Evolutionary conservation across 2,888 invertebrate species (phyloP), one percentile per base, ranked within the genome.

Genomic region (Nebria brevicollis): DNA sequence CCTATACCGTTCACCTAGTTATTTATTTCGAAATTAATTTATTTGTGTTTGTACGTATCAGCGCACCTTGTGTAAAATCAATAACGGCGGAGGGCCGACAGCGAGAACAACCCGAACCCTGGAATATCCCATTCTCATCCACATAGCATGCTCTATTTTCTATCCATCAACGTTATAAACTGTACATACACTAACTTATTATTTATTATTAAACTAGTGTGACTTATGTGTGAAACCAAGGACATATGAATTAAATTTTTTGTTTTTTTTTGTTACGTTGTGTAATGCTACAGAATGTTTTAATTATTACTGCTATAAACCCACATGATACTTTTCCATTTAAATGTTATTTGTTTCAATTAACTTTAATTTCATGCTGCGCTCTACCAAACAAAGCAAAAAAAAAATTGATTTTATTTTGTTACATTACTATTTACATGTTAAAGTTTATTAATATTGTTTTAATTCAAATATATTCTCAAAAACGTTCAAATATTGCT

Each of bases 11-110:
- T 70, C 70, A 70, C 70, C 70, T 70, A 70, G 26, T 70, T 70
- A 70, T 70, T 70, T 70, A 70, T 70, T 70, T 70, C 70, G 54
- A 70, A 70, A 70, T 70, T 25, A 25, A 78, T 78, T 72, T 72
- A 73, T 78, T 75, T 78, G 25, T 54, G 25, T 78, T 78, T 64
- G 78, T 34, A 70, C 70, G 64, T 41, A 34, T 73, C 26, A 72
- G 78, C 78, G 34, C 78, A 73, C 73, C 65, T 64, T 34, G 64
- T 26, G 41, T 20, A 78, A 78, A 78, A 78, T 78, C 78, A 78
- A 78, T 78, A 78, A 64, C 26, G 65, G 11, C 64, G n/a, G 65
- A 41, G 34, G 15, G 73, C 13, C 54, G 54, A 54, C 1, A 54
- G 54, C 13, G 54, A 54, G 54, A 54, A 54, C 54, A 54, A 54